phyloP scores from a whole-genome alignment of 2,113 vertebrate species.

The Pseudolaguvia tuberculata region DNA sequence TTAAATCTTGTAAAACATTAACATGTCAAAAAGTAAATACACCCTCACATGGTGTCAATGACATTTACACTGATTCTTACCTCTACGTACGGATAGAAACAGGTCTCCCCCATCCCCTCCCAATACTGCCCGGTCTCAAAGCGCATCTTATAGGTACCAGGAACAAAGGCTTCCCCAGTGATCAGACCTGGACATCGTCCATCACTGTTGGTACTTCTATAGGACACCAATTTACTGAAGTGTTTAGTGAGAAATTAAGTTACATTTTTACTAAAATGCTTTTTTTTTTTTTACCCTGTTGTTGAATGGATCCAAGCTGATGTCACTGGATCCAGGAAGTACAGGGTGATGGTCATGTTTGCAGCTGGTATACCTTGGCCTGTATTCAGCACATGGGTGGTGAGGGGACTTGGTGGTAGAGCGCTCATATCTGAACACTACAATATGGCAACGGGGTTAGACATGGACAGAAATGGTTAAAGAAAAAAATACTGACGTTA shows the following conservation, averaged over 20 bases:
- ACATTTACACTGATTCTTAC: constrained; percentile 56
- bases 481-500: too few species aligned
- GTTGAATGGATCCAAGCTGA: constrained; percentile 61
- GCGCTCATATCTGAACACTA: constrained; percentile 59
- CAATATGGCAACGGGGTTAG: background rate
- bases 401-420: constrained; percentile 58
- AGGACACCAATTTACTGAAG: constrained; percentile 21
- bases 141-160: constrained; percentile 80
- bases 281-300: constrained; percentile 57
- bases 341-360: constrained; percentile 60
- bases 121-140: constrained; percentile 87
- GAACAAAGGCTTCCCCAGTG: constrained; percentile 58
- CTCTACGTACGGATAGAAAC: constrained; percentile 89
- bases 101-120: constrained; percentile 68
- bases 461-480: too few species aligned
- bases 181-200: constrained; percentile 76
- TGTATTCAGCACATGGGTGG: constrained; percentile 71
- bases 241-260: too few species aligned
- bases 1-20: too few species aligned
- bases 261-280: too few species aligned
- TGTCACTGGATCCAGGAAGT: constrained; percentile 53
- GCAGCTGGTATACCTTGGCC: constrained; percentile 64
- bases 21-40: too few species aligned
- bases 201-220: constrained; percentile 74
- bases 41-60: too few species aligned